These are phyloP conservation scores for Anser brachyrhynchus DNA, from an alignment of 2,113 vertebrate species.

Conservation along the genomic window DNA sequence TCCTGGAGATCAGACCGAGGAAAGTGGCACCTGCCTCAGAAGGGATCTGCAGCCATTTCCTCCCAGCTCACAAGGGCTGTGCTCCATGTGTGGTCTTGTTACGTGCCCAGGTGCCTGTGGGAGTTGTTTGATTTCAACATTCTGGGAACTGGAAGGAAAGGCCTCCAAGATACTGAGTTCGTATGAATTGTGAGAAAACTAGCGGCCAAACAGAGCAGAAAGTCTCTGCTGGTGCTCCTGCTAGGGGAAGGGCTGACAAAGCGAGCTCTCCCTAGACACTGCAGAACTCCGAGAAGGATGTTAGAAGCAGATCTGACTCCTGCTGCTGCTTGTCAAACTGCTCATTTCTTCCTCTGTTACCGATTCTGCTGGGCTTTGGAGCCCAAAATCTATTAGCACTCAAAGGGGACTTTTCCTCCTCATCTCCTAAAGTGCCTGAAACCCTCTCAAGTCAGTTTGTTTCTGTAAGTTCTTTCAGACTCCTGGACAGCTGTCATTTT, in stretches of 20 bases:
- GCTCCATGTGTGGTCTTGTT: fast-evolving
- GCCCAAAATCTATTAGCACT: neutral
- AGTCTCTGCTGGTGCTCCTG: neutral
- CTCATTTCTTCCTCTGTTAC: neutral
- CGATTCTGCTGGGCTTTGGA: neutral
- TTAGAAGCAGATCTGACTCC: neutral
- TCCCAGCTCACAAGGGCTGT: neutral
- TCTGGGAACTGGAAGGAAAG: neutral
- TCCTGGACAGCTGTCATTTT: neutral
- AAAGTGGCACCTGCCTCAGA: neutral
- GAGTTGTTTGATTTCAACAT: neutral
- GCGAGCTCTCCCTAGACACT: neutral
- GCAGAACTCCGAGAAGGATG: neutral
- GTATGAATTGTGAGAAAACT: neutral
- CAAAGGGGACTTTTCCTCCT: neutral
- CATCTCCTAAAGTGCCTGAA: neutral
- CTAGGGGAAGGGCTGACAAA: neutral
- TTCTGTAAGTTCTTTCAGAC: neutral
- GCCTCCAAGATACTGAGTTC: neutral
- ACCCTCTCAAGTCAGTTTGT: neutral
- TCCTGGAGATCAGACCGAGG: neutral
- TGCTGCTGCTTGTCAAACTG: neutral
- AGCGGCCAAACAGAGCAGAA: neutral
- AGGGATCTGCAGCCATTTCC: neutral
- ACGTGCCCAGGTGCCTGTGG: neutral